These are phyloP conservation scores for Melozone crissalis DNA, from an alignment of 2,113 vertebrate genomes.

Conservation along the genomic window DNA sequence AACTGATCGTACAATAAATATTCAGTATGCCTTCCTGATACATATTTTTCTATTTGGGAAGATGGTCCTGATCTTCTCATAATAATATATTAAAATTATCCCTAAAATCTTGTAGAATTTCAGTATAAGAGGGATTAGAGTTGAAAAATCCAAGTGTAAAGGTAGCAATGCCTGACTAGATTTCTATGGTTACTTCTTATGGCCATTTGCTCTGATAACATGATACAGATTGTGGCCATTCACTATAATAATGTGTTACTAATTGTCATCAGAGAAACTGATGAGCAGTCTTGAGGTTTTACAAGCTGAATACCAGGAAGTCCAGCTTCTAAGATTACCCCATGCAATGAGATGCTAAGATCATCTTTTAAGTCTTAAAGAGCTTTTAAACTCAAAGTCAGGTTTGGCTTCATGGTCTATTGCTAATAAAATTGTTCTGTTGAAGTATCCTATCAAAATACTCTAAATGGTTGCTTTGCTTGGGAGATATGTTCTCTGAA, in stretches of 20 bases:
- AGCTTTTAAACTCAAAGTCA: background rate
- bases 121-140: background rate
- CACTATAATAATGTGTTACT: background rate
- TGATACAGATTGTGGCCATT: background rate
- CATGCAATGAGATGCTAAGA: background rate
- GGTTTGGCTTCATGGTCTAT: background rate
- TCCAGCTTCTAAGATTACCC: background rate
- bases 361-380: background rate
- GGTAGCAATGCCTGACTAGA: background rate
- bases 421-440: background rate
- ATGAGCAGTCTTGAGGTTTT: background rate
- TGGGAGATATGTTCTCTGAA: background rate
- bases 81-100: background rate
- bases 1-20: background rate
- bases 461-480: background rate
- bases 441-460: background rate
- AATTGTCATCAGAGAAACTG: background rate
- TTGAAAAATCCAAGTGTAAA: background rate
- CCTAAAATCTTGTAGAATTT: background rate
- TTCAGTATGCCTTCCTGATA: background rate
- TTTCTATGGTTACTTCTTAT: background rate
- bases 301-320: background rate
- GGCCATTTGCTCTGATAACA: accelerated
- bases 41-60: background rate
- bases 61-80: background rate